Percentiles rank a stretch among this genome's conserved stretches.
Evolutionary conservation across 2,888 invertebrate genomes (phyloP).

Genomic region (Pristionchus arcanus): DNA sequence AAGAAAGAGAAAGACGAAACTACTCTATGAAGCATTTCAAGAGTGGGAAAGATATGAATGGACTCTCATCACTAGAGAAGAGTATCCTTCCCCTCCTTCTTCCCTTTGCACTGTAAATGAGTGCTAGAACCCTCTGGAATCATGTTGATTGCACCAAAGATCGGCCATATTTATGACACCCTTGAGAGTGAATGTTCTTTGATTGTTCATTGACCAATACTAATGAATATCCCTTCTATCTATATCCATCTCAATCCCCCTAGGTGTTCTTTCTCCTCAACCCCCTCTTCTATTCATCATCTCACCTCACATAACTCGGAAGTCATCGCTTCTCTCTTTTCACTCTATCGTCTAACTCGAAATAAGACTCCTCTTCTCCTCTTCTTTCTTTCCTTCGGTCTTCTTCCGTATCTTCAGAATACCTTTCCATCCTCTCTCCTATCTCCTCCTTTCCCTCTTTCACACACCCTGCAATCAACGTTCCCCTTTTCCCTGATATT

Average conservation of each 20-base stretch:
- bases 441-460: not conserved
- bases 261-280: not conserved
- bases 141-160: not conserved
- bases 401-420: slow-evolving; percentile 14
- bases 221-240: not conserved
- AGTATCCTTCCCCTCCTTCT: not conserved
- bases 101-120: not conserved
- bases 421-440: slow-evolving; percentile 17
- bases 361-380: slow-evolving; percentile 19
- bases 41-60: not conserved
- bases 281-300: slow-evolving; percentile 24
- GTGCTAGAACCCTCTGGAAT: not conserved
- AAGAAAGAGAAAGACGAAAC: slow-evolving; percentile 9
- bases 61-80: not conserved
- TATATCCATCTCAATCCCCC: not conserved
- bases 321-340: slow-evolving; percentile 33
- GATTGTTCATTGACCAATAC: not conserved
- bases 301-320: slow-evolving; percentile 38
- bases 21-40: not conserved
- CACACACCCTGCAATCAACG: not conserved
- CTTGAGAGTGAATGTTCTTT: not conserved
- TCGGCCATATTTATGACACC: not conserved
- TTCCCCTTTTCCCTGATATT: not conserved
- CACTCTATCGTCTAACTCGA: slow-evolving; percentile 34
- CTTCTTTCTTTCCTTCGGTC: not conserved